Evolutionary conservation across 2,113 vertebrate genomes (phyloP).

Genomic region (Zapornia atra): DNA sequence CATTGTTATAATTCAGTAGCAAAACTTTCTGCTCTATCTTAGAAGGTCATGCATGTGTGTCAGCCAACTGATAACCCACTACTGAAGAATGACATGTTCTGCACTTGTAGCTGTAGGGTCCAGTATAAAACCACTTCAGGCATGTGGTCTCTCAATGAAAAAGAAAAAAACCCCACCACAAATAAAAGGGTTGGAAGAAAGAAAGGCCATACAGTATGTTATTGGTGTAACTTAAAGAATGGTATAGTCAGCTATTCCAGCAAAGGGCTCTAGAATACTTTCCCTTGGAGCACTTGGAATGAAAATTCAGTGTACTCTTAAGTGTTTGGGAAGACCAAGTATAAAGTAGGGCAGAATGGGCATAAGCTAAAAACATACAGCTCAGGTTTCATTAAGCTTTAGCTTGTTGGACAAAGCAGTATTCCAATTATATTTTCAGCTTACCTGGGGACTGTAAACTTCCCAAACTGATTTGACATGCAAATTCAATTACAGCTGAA

Average conservation of each 20-base stretch:
- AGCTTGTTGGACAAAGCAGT: background rate
- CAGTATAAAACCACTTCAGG: background rate
- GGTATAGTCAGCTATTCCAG: background rate
- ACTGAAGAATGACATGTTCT: background rate
- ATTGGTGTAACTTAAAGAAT: background rate
- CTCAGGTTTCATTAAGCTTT: background rate
- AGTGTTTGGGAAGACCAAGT: background rate
- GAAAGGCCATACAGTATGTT: background rate
- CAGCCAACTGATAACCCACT: background rate
- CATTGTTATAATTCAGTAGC: background rate
- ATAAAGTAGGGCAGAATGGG: background rate
- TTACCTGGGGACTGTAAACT: background rate
- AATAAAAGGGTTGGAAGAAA: background rate
- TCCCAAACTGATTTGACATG: background rate
- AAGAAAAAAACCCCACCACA: background rate
- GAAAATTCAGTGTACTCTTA: background rate
- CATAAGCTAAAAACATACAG: background rate
- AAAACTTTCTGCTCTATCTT: constrained; percentile 16
- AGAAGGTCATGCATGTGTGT: background rate
- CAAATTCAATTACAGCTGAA: background rate
- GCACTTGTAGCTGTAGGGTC: background rate
- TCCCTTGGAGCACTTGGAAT: background rate
- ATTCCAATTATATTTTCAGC: background rate
- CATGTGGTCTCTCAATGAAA: background rate
- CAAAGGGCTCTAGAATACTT: background rate